These are phyloP conservation scores for Plagodis dolabraria DNA, from an alignment of 2,888 invertebrate species.

Conservation along the genomic window DNA sequence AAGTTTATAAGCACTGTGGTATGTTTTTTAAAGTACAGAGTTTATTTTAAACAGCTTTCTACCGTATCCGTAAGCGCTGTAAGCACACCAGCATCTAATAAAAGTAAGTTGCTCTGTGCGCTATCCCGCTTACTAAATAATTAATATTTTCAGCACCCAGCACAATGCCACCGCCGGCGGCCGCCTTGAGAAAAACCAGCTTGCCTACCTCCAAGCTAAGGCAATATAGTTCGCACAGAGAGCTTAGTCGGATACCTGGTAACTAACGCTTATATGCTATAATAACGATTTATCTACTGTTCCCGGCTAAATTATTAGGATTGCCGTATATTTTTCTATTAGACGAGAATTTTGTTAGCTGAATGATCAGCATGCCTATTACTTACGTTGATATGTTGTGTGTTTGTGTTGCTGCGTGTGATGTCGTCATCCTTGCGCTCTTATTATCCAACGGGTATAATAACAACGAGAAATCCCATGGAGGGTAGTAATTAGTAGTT, in stretches of 20 bases:
- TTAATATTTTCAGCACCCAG: slow-evolving; percentile 58
- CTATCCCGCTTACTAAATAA: slow-evolving; percentile 9
- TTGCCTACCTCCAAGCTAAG: slow-evolving; percentile 80
- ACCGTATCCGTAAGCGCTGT: neutral
- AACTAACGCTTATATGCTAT: slow-evolving; percentile 31
- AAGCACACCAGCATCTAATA: neutral
- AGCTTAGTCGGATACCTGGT: slow-evolving; percentile 79
- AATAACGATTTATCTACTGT: neutral
- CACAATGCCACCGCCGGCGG: slow-evolving; percentile 63
- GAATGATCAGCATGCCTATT: too few relatives aligned
- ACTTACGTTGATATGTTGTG: too few relatives aligned
- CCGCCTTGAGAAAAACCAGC: slow-evolving; percentile 61
- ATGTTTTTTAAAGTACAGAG: too few relatives aligned
- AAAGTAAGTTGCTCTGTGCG: neutral
- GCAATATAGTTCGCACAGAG: slow-evolving; percentile 81
- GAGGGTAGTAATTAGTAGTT: too few relatives aligned
- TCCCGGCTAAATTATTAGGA: neutral
- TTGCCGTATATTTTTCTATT: neutral
- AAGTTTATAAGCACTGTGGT: too few relatives aligned
- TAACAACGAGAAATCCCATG: too few relatives aligned
- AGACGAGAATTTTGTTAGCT: too few relatives aligned
- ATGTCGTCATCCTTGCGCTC: too few relatives aligned
- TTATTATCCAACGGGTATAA: too few relatives aligned
- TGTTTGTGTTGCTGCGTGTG: too few relatives aligned
- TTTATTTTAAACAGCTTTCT: too few relatives aligned